Conservation (phyloP, 64 coral and sea anemone genomes). For the Porites lutea region DNA sequence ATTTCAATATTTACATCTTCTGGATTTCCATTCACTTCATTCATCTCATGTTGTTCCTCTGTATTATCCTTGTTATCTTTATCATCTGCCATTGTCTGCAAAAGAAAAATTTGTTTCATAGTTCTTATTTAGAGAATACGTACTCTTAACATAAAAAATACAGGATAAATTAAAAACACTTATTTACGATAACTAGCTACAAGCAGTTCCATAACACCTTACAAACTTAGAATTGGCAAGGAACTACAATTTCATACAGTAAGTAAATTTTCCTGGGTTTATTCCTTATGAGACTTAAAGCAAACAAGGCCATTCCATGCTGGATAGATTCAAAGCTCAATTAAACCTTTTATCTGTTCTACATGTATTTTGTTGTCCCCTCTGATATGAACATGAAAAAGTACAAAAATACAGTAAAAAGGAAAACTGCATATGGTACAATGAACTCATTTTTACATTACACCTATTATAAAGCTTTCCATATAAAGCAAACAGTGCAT, state of each 20-base stretch:
- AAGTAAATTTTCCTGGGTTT: not conserved
- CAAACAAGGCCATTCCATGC: not conserved
- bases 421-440: too few species aligned
- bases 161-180: too few species aligned
- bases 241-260: not conserved
- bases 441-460: too few species aligned
- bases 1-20: conserved; percentile 21
- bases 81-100: conserved; percentile 35
- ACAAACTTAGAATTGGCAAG: too few species aligned
- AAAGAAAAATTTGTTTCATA: not conserved
- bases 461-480: not conserved
- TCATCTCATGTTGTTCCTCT: conserved; percentile 69
- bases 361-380: too few species aligned
- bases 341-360: too few species aligned
- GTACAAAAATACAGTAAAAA: too few species aligned
- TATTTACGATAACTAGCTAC: too few species aligned
- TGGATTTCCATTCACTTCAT: conserved; percentile 46
- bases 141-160: too few species aligned
- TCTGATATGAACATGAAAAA: too few species aligned
- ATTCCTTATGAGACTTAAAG: not conserved
- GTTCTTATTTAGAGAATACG: not conserved
- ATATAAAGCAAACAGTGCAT: not conserved
- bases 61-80: conserved; percentile 64
- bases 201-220: too few species aligned
- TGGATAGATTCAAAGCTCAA: too few species aligned